These are phyloP conservation scores for Diaphora mendica DNA, from an alignment of 2,888 invertebrate species.

Conservation along the genomic window DNA sequence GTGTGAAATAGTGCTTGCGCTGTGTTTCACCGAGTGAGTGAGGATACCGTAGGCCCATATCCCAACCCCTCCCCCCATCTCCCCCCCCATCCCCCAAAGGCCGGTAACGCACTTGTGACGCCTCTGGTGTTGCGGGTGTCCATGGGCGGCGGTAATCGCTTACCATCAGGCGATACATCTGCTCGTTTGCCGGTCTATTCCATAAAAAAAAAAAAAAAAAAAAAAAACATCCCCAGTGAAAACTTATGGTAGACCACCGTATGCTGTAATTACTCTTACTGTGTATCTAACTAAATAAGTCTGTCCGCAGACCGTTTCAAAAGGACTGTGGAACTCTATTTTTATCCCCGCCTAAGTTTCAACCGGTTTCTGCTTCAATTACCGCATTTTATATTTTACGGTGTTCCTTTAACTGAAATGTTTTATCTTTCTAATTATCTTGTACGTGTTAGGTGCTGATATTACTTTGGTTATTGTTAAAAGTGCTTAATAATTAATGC, in stretches of 20 bases:
- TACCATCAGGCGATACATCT: no score
- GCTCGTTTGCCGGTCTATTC: no score
- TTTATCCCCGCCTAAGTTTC: constrained; percentile 18
- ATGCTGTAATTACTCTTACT: background rate
- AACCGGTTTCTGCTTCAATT: background rate
- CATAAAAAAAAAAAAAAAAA: no score
- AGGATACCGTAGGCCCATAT: no score
- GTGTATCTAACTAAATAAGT: constrained; percentile 11
- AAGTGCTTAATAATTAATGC: background rate
- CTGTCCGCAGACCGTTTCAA: constrained; percentile 14
- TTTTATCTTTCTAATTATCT: constrained; percentile 17
- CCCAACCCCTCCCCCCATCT: no score
- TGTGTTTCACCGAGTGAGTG: no score
- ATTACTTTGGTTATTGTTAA: background rate
- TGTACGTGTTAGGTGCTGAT: constrained; percentile 10
- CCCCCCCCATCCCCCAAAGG: no score
- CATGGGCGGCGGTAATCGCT: no score
- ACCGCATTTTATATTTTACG: constrained; percentile 22
- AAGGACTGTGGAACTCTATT: constrained; percentile 10
- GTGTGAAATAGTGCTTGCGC: no score
- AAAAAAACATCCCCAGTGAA: background rate
- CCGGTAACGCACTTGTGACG: no score
- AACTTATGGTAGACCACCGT: constrained; percentile 3
- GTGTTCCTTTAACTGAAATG: constrained; percentile 2
- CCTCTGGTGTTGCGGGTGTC: no score